Percentiles rank a stretch among this genome's conserved stretches.
These are phyloP conservation scores for Lophius americanus DNA, from an alignment of 2,797 vertebrate genomes.

Conservation along the genomic window DNA sequence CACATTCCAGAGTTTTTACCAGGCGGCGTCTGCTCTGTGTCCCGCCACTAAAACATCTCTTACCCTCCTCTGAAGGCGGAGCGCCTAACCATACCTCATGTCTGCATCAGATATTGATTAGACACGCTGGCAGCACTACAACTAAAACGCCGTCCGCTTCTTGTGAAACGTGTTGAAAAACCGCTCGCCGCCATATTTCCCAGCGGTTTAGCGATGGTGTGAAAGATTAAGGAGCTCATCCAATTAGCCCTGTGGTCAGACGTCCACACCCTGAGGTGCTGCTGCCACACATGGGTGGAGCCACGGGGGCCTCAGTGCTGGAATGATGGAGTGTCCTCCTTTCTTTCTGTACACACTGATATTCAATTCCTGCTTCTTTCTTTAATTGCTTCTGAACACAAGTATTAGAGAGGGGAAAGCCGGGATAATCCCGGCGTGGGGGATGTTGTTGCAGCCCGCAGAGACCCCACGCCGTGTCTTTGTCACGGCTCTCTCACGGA, in stretches of 20 bases:
- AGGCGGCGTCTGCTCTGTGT: conserved; percentile 44
- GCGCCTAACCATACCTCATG: conserved; percentile 6
- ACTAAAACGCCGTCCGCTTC: conserved; percentile 2
- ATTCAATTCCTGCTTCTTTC: conserved; percentile 67
- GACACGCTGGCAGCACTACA: neutral
- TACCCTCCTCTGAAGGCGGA: conserved; percentile 7
- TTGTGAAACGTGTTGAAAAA: neutral
- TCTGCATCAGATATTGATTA: neutral
- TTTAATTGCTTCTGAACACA: conserved; percentile 42
- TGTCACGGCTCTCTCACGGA: conserved; percentile 13
- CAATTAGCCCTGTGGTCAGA: conserved; percentile 86
- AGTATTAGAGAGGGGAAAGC: conserved; percentile 62
- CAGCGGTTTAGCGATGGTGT: conserved; percentile 61
- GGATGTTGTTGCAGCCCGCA: conserved; percentile 54
- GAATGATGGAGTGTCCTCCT: conserved; percentile 26
- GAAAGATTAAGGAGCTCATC: conserved; percentile 88
- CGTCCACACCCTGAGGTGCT: conserved; percentile 71
- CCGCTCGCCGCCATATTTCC: no score
- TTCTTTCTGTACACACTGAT: conserved; percentile 69
- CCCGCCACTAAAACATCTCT: conserved; percentile 22
- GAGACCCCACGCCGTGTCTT: conserved; percentile 76
- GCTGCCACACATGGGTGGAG: conserved; percentile 72
- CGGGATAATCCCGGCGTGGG: conserved; percentile 81
- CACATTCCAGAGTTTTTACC: conserved; percentile 46
- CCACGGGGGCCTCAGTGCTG: conserved; percentile 67